Base-by-base conservation (phyloP, 2,113 vertebrate genomes). In the Dermatemys mawii region DNA sequence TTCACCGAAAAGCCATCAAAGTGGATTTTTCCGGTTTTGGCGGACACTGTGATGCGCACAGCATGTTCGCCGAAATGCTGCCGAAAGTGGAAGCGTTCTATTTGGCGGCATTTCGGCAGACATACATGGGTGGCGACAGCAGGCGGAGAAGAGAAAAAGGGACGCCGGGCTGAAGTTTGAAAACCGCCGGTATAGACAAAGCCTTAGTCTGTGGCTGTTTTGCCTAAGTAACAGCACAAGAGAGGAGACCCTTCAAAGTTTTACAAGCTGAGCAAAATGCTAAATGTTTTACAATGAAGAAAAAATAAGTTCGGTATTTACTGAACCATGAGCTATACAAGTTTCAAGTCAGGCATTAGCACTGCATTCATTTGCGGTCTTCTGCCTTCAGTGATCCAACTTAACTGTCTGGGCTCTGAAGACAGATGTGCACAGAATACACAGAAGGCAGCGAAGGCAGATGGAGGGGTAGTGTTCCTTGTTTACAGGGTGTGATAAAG, bases 161-260 rank as follows among this genome's bases (percentile, higher is more conserved):
- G n/a, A n/a, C n/a, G n/a, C n/a, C n/a, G n/a, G n/a, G n/a, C n/a
- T n/a, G n/a, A n/a, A n/a, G n/a, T n/a, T n/a, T n/a, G n/a, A n/a
- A n/a, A n/a, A n/a, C n/a, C n/a, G n/a, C n/a, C n/a, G n/a, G n/a
- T n/a, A n/a, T n/a, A n/a, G n/a, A n/a, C n/a, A n/a, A n/a, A n/a
- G n/a, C 24, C 51, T 51, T 51, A 51, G 92, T 87, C 73, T 19
- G 26, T 94, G 75, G 81, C 50, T 78, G 12, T 51, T 78, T 87
- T 12, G 87, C 91, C 90, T 84, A 67, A 41, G 90, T 81, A 82
- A 57, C 11, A 5, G 32, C 4, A 19, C 0, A 2, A 85, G 89
- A 10, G 4, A 48, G 67, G n/a, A 0, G 3, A 50, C 87, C 1
- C 82, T 84, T 13, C 83, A 27, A 57, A 92, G 67, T 57, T 84